Conservation (phyloP, 2,888 invertebrate species). For the Baccha elongata region DNA sequence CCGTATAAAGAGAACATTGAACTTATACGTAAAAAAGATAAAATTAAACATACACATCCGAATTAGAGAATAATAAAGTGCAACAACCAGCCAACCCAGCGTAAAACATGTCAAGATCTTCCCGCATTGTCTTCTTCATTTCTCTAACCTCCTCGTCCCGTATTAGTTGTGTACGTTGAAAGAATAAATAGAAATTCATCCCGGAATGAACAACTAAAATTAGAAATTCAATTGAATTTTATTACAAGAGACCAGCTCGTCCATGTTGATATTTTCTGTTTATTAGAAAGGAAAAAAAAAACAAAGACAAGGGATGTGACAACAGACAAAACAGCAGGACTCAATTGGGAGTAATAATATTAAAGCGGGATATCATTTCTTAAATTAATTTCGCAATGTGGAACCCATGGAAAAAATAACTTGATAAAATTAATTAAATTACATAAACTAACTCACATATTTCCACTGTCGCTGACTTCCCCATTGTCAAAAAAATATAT, state of each 20-base stretch:
- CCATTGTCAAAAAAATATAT: no score
- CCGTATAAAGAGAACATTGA: constrained; percentile 60
- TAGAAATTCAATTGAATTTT: constrained; percentile 72
- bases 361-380: background rate
- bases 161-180: constrained; percentile 19
- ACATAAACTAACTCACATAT: no score
- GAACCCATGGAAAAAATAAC: background rate
- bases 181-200: constrained; percentile 22
- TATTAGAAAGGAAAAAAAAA: background rate
- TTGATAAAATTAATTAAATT: background rate
- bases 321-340: constrained; percentile 39
- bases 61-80: constrained; percentile 52
- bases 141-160: constrained; percentile 15
- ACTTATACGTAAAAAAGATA: constrained; percentile 63
- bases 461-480: no score
- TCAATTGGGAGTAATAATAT: constrained; percentile 3
- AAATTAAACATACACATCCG: constrained; percentile 55
- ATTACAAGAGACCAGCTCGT: constrained; percentile 44
- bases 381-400: background rate
- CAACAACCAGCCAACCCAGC: constrained; percentile 41
- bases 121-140: constrained; percentile 53
- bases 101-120: constrained; percentile 66
- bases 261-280: constrained; percentile 16
- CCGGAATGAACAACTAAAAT: constrained; percentile 55
- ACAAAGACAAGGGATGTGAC: constrained; percentile 23